Base-by-base conservation (phyloP, 2,113 vertebrate genomes). In the Monarcha castaneiventris region DNA sequence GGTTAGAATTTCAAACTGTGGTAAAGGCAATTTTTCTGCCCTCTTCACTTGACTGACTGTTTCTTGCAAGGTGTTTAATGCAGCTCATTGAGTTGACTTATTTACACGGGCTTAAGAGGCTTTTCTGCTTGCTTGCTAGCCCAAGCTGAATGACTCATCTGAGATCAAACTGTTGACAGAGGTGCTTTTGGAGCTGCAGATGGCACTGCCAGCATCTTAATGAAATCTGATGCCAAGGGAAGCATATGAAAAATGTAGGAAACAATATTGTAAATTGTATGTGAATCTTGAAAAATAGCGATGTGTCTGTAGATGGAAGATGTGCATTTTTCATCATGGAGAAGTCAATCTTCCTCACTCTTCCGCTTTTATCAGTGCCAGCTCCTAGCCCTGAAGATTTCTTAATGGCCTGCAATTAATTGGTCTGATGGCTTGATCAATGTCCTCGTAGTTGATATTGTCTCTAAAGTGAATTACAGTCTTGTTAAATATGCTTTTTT, bases 161-260 rank as follows among this genome's bases (percentile, higher is more conserved):
- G 72, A 95, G 89, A 94, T 94, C 96, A 96, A 96, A 88, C 89
- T 95, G 78, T 94, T 93, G 81, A 95, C 59, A 89, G 84, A 91
- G 87, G 66, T 90, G 78, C 74, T 96, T 78, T 90, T 66, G 75
- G 81, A 94, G 75, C 74, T 96, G 69, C 95, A 96, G 93, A 87
- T 93, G 93, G 91, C 74, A 96, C 66, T 96, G 79, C 93, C 89
- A 95, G 93, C 87, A 91, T 91, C 84, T 78, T 90, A 89, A 94
- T 93, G 87, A 94, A 93, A 95, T 41, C 44, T 46, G 13, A n/a
- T 93, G 94, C 84, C 91, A 89, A 87, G 46, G 39, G 71, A 93
- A 89, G 62, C 73, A 79, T 88, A 93, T 87, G 67, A 91, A 94
- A 93, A 88, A 87, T 90, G 41, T 83, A 93, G 78, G 82, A 90